Base-by-base conservation (phyloP, 30 jellyfish, hydroid and myxozoan species). In the Aurelia aurita complex sp. Pacific region DNA sequence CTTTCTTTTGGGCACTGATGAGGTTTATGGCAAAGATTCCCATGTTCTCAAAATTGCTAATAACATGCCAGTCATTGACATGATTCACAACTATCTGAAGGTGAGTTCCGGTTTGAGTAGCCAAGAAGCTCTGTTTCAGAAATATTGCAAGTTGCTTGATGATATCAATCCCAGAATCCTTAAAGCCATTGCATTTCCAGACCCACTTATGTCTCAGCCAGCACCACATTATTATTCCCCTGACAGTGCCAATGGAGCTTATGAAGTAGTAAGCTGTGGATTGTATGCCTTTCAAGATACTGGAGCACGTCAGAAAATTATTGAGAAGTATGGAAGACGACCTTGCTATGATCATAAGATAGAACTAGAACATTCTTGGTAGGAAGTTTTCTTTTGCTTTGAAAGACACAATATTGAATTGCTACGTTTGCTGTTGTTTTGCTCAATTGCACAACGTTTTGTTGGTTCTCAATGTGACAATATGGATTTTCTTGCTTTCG, bases 1-100 rank as follows among this genome's bases (percentile, higher is more conserved):
- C 0, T 76, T 76, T 76, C 61, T 54, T 9, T 8, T 76, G 87
- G 87, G 87, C 5, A 76, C 87, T 19, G 64, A 54, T 29, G 60
- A 34, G 9, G 12, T 7, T 23, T 76, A 10, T 53, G 87, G 87
- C 23, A 6, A 76, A 59, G 64, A 55, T 9, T 76, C 87, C 23
- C 87, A 80, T 13, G 80, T 76, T 35, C 19, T 54, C 62, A 76
- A 76, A 17, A 68, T 76, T 55, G 61, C 79, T 6, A 61, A 61
- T 52, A 11, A 10, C 9, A 18, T 7, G 1, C 87, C 78, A n/a
- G 64, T 61, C 18, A 32, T 76, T 76, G 87, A 76, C 36, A 17
- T 5, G 34, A 59, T 76, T 62, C 36, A 5, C 9, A 13, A 10
- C 43, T 73, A 73, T 51, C 33, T 73, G 14, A 73, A 73, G 1